Percentiles rank a stretch among this genome's conserved stretches.
These are phyloP conservation scores for Esox masquinongy DNA, from an alignment of 2,797 vertebrate genomes.

Conservation along the genomic window DNA sequence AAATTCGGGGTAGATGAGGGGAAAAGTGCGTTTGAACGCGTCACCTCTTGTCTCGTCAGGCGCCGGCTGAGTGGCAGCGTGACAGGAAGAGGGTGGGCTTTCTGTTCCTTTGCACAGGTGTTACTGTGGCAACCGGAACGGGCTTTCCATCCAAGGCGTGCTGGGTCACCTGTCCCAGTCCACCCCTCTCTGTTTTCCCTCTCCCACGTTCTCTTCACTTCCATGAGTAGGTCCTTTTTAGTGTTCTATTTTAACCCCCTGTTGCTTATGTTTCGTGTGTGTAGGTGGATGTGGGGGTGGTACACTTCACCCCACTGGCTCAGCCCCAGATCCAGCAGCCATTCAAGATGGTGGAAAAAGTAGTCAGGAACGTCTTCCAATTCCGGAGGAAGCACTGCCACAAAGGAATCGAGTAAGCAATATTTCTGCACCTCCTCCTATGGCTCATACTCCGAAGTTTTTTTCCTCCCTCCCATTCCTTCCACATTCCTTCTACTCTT, in stretches of 20 bases:
- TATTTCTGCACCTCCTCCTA: conserved; percentile 11
- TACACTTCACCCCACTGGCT: conserved; percentile 88
- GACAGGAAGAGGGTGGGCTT: conserved; percentile 45
- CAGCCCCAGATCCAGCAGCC: conserved; percentile 90
- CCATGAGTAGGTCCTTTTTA: conserved; percentile 7
- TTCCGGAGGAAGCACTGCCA: conserved; percentile 91
- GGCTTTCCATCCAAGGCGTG: conserved; percentile 60
- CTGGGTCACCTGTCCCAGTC: conserved; percentile 65
- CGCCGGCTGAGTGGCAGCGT: conserved; percentile 27
- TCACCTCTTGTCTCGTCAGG: conserved; percentile 21
- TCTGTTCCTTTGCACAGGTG: conserved; percentile 74
- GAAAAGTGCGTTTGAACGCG: conserved; percentile 21
- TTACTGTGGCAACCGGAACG: conserved; percentile 82
- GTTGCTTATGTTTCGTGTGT: conserved; percentile 16
- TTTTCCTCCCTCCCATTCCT: not conserved
- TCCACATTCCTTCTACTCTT: not conserved
- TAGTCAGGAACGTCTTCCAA: conserved; percentile 87
- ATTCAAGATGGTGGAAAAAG: conserved; percentile 90
- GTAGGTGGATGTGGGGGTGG: conserved; percentile 92
- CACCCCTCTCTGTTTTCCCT: no score
- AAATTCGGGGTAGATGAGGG: not conserved
- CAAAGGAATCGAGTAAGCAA: conserved; percentile 85
- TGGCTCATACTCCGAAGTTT: not conserved
- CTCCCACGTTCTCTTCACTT: not conserved
- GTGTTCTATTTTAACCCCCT: conserved; percentile 23